These are phyloP conservation scores for Chymomyza costata DNA, from an alignment of 1,140 invertebrate species.

Conservation along the genomic window DNA sequence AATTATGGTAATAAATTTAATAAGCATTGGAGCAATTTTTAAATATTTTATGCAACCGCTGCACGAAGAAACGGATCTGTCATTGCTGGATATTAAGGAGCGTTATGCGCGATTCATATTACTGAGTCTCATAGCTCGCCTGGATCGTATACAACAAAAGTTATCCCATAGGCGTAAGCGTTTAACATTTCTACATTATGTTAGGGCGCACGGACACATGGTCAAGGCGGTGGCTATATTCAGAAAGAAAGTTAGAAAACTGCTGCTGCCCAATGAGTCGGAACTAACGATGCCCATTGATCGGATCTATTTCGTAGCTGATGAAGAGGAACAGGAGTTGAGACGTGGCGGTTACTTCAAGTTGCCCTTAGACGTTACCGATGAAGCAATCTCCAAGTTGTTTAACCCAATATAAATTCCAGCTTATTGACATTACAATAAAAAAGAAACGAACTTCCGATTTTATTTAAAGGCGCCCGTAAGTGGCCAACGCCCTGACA, in stretches of 20 bases:
- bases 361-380: slow-evolving; percentile 51
- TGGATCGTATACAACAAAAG: slow-evolving; percentile 58
- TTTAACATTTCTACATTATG: slow-evolving; percentile 42
- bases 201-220: slow-evolving; percentile 54
- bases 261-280: slow-evolving; percentile 60
- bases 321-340: slow-evolving; percentile 53
- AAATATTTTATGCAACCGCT: slow-evolving; percentile 40
- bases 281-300: slow-evolving; percentile 66
- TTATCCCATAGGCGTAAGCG: slow-evolving; percentile 36
- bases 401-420: slow-evolving; percentile 49
- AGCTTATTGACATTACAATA: neutral
- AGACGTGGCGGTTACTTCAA: slow-evolving; percentile 52
- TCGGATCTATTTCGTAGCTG: slow-evolving; percentile 60
- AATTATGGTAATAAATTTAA: slow-evolving; percentile 45
- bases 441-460: slow-evolving; percentile 1
- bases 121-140: slow-evolving; percentile 55
- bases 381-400: slow-evolving; percentile 53
- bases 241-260: slow-evolving; percentile 64
- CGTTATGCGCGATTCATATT: slow-evolving; percentile 62
- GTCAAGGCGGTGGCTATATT: slow-evolving; percentile 59
- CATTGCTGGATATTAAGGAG: slow-evolving; percentile 67
- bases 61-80: slow-evolving; percentile 33
- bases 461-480: slow-evolving; percentile 4
- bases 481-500: slow-evolving; percentile 13
- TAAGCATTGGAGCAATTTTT: slow-evolving; percentile 48